phyloP scores from a whole-genome alignment of 2,113 vertebrate species.

The Ochotona princeps region DNA sequence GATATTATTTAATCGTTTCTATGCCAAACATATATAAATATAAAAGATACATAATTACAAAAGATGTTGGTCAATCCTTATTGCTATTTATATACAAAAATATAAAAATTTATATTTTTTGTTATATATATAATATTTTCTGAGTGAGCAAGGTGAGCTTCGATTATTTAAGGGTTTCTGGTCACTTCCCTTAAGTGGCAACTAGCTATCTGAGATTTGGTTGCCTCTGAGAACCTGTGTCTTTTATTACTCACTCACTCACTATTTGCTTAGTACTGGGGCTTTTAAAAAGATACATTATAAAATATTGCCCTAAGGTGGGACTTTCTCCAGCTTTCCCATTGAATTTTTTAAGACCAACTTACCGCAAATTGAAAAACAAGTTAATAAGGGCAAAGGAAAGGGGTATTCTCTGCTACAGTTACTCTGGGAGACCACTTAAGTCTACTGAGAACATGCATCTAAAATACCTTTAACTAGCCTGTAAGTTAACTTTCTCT shows the following conservation, averaged over 20 bases:
- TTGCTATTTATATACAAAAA: no score
- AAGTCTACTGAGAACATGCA: constrained; percentile 31
- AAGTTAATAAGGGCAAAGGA: background rate
- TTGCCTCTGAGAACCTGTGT: background rate
- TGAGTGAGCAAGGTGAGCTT: constrained; percentile 37
- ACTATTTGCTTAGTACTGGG: constrained; percentile 12
- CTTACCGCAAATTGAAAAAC: background rate
- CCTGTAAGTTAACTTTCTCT: background rate
- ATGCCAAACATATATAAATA: constrained; percentile 38
- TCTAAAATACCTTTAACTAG: constrained; percentile 32
- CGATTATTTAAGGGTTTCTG: constrained; percentile 36
- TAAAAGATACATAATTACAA: no score
- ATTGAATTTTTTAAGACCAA: constrained; percentile 53
- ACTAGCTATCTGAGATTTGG: constrained; percentile 15
- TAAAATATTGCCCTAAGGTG: constrained; percentile 23
- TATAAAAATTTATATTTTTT: no score
- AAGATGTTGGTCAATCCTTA: constrained; percentile 19
- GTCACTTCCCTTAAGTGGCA: constrained; percentile 39
- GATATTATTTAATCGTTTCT: constrained; percentile 39
- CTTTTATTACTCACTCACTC: constrained; percentile 25
- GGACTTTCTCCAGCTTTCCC: constrained; percentile 15
- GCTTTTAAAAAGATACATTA: constrained; percentile 50
- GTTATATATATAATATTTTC: constrained; percentile 39
- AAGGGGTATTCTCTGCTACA: background rate
- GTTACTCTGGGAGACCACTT: constrained; percentile 22